phyloP scores from a whole-genome alignment of 2,888 invertebrate genomes.

The Lasioglossum morio region DNA sequence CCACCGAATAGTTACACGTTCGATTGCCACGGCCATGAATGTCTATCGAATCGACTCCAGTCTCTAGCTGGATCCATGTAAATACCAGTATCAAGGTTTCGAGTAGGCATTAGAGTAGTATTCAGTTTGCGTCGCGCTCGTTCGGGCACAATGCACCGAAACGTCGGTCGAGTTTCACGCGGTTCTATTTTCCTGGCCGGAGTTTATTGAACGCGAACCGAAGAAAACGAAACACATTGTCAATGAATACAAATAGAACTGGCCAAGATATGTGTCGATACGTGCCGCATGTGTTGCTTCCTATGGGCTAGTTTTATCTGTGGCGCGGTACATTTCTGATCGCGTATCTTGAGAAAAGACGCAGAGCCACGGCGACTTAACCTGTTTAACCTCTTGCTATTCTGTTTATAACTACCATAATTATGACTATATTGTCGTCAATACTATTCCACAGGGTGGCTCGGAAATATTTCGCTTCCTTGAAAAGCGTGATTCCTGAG shows the following conservation, averaged over 20 bases:
- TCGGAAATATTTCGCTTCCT: too few relatives aligned
- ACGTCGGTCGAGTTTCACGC: constrained; percentile 71
- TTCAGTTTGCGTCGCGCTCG: constrained; percentile 72
- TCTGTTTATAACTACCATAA: too few relatives aligned
- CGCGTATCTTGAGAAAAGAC: neutral
- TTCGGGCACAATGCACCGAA: constrained; percentile 69
- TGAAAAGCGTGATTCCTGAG: too few relatives aligned
- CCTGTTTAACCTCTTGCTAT: neutral
- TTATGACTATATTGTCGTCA: too few relatives aligned
- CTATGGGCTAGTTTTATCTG: constrained; percentile 16
- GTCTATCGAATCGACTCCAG: constrained; percentile 72
- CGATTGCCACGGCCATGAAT: constrained; percentile 72
- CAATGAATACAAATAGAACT: constrained; percentile 60
- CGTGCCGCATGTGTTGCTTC: constrained; percentile 21
- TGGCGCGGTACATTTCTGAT: neutral
- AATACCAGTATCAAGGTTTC: constrained; percentile 69
- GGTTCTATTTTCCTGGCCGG: constrained; percentile 52
- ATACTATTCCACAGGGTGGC: too few relatives aligned
- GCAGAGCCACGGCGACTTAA: neutral
- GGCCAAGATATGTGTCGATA: constrained; percentile 44
- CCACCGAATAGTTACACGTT: constrained; percentile 71
- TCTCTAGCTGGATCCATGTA: constrained; percentile 63
- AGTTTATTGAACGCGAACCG: constrained; percentile 59
- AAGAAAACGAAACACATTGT: constrained; percentile 48
- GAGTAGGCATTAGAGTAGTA: constrained; percentile 71